Evolutionary conservation across 1,140 invertebrate genomes (phyloP), one percentile per base, ranked within the genome.

Genomic region (Scaptomyza montana): DNA sequence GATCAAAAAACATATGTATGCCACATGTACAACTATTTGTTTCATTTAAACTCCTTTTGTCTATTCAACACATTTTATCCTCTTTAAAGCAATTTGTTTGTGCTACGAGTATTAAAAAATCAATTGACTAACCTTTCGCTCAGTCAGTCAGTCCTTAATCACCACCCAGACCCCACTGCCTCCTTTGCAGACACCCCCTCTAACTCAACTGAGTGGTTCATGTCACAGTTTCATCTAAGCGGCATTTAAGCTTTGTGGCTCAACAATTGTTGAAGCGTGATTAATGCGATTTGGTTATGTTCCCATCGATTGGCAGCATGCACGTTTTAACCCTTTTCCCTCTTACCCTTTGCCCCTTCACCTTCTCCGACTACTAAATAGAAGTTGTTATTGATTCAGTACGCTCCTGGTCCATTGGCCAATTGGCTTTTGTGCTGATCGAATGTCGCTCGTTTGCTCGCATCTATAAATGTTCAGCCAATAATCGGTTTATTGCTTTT

Each of bases 241-340:
- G 75, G 75, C 76, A 76, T 87, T 87, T 89, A 82, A 89, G 84
- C 78, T 79, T 89, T 89, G 84, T 89, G 84, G 82, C 84, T 69
- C 82, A 87, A 89, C 82, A 89, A 89, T 89, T 87, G 82, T 55
- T 84, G 82, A 76, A 89, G 82, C 84, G 82, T 87, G 84, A 87
- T 84, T 87, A 87, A 87, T 87, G 73, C 82, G 82, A 87, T 87
- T 89, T 87, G 84, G 76, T 68, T 87, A 77, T 84, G 79, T 79
- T 79, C n/a, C 65, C 79, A 82, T 89, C 84, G 79, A 89, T 89
- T 87, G 76, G 75, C 67, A 46, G 57, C 62, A 59, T 59, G 47
- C 41, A 39, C 45, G 21, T 1, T 41, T 36, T 36, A 36, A 36
- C 33, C 33, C 33, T 36, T 33, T 6, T 7, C 33, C 8, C 33